phyloP scores from a whole-genome alignment of 2,888 invertebrate genomes.

The Teleiodes luculella region DNA sequence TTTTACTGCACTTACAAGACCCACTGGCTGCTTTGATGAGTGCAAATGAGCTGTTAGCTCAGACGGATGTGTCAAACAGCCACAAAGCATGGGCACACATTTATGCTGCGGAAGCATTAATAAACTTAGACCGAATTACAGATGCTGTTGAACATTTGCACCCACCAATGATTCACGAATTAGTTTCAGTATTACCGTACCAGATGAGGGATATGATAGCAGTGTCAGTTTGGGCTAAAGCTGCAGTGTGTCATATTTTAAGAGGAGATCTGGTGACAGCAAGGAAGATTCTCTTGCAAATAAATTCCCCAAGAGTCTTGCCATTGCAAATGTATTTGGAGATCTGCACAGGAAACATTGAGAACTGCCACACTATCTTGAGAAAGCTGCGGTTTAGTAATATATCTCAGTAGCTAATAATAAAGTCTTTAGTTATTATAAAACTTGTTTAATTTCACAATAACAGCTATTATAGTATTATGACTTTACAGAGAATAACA shows the following conservation, averaged over 20 bases:
- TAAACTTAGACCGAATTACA: constrained; percentile 87
- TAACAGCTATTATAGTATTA: too few species aligned
- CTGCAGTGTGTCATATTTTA: constrained; percentile 70
- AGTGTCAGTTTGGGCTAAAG: constrained; percentile 74
- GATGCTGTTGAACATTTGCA: constrained; percentile 92
- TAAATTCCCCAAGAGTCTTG: constrained; percentile 66
- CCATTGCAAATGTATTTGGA: constrained; percentile 79
- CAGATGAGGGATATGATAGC: constrained; percentile 70
- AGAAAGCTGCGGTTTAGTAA: constrained; percentile 59
- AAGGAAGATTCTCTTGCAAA: constrained; percentile 68
- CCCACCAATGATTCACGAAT: constrained; percentile 82
- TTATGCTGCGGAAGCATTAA: constrained; percentile 92
- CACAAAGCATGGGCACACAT: constrained; percentile 89
- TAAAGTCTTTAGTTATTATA: constrained; percentile 20
- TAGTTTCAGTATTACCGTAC: constrained; percentile 63
- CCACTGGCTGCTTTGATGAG: constrained; percentile 87
- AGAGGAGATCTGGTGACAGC: constrained; percentile 69
- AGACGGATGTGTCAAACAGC: constrained; percentile 78
- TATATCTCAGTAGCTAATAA: constrained; percentile 39
- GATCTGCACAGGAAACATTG: constrained; percentile 72
- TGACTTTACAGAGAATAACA: too few species aligned
- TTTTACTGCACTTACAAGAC: constrained; percentile 90
- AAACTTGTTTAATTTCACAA: neutral
- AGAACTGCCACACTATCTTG: constrained; percentile 69
- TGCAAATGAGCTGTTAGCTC: constrained; percentile 84